phyloP scores from a whole-genome alignment of 2,888 invertebrate species.

The Caenorhabditis virilis region DNA sequence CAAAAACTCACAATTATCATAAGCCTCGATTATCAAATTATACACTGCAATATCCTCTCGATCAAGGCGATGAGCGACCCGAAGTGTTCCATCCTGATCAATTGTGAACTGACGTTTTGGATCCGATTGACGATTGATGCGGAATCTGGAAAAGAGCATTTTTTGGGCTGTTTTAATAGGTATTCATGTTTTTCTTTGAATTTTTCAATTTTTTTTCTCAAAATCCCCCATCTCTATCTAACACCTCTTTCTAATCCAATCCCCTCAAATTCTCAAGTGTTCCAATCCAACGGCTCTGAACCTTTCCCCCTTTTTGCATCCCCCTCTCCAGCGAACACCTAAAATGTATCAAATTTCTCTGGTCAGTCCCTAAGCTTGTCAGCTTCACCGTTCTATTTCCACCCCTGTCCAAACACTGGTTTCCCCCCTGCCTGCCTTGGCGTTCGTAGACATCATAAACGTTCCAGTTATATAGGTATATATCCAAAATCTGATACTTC shows the following conservation, averaged over 20 bases:
- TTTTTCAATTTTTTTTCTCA: not conserved
- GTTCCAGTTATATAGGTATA: too few relatives aligned
- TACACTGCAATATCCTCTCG: conserved; percentile 92
- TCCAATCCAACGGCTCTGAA: not conserved
- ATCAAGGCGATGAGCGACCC: conserved; percentile 88
- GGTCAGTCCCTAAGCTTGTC: too few relatives aligned
- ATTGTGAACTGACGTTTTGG: conserved; percentile 90
- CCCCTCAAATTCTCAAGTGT: not conserved
- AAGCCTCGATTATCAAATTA: conserved; percentile 92
- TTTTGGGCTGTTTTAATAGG: not conserved
- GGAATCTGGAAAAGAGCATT: conserved; percentile 60
- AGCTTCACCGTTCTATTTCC: too few relatives aligned
- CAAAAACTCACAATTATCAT: conserved; percentile 79
- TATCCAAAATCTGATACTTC: too few relatives aligned
- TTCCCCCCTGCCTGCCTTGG: too few relatives aligned
- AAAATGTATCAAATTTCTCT: too few relatives aligned
- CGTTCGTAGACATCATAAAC: too few relatives aligned
- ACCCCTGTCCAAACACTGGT: too few relatives aligned
- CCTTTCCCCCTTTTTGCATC: not conserved
- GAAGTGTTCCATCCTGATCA: conserved; percentile 90
- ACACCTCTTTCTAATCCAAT: not conserved
- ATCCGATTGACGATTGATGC: conserved; percentile 87
- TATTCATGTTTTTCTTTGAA: not conserved
- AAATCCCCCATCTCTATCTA: not conserved
- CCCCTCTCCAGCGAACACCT: too few relatives aligned